phyloP scores from a whole-genome alignment of 2,888 invertebrate species.

The Allolobophora icterica region DNA sequence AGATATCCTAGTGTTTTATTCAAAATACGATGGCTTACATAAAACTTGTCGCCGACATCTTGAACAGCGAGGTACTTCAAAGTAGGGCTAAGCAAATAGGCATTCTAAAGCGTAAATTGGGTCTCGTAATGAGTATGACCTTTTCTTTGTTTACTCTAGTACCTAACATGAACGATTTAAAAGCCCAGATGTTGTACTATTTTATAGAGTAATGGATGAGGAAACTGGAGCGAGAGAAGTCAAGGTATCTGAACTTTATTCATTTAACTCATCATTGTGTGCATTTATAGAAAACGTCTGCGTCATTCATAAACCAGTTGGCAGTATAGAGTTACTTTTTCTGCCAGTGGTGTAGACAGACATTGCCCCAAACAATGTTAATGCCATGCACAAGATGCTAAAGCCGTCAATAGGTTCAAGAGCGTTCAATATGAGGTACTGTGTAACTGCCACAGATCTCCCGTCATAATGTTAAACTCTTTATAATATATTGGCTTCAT shows the following conservation, averaged over 20 bases:
- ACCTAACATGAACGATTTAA: not conserved
- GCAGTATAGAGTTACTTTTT: not conserved
- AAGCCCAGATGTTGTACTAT: not conserved
- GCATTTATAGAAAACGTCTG: not conserved
- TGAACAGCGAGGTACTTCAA: too few relatives aligned
- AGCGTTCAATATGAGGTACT: not conserved
- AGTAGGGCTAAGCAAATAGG: too few relatives aligned
- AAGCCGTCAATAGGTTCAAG: too few relatives aligned
- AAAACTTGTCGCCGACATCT: too few relatives aligned
- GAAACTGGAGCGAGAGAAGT: conserved; percentile 8
- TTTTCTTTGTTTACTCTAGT: not conserved
- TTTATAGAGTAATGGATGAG: conserved; percentile 21
- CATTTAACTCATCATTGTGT: not conserved
- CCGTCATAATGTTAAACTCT: not conserved
- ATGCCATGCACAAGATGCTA: not conserved
- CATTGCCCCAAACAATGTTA: not conserved
- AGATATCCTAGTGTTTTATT: too few relatives aligned
- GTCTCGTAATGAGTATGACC: too few relatives aligned
- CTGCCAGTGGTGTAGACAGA: not conserved
- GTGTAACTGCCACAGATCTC: not conserved
- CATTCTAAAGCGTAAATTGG: too few relatives aligned
- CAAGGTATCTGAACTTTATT: not conserved
- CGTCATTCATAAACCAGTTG: not conserved
- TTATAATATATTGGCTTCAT: not conserved
- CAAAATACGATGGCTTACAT: too few relatives aligned